Base-by-base conservation (phyloP, 2,113 vertebrate species). In the Nannospalax galili region DNA sequence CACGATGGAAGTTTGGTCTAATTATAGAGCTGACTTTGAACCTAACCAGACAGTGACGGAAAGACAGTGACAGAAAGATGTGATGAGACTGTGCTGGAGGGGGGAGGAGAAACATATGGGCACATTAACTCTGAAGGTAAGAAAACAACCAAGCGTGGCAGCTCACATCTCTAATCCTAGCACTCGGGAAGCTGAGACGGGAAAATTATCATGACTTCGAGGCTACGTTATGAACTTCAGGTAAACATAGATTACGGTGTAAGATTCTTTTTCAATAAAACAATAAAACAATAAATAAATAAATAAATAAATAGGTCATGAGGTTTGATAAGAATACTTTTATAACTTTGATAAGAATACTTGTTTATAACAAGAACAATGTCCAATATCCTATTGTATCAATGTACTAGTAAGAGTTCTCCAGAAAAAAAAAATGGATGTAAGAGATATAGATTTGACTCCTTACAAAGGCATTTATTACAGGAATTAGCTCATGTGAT, bases 11-110 rank as follows among this genome's bases (percentile, higher is more conserved):
- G 84, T 92, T 65, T 95, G 32, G 7, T 91, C 62, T 94, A 96
- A 91, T 92, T 92, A 87, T 24, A 86, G 67, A 96, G 32, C 88
- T 92, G 88, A 93, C 85, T 96, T 95, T 84, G 92, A 95, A 87
- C 40, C 11, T 84, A 32, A 28, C 37, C 11, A 89, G 64, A 80
- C 24, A 79, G 28, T 72, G 45, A 92, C 24, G 79, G 58, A 91
- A 73, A 91, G 78, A 93, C 40, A 16, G 45, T 40, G 35, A 87
- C 69, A 87, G 65, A 72, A 85, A 87, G 58, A 86, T 28, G 15
- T 42, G 35, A 24, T 65, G 5, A 67, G 60, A 67, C 24, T 78
- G 10, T 40, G 37, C 58, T 28, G 73, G 26, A 30, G 37, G 70
- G 32, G 37, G 35, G 45, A 26, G 92, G 58, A 12, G 28, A 60